Conservation (phyloP, 2,888 invertebrate species). For the Cremastobaeus sp. region DNA sequence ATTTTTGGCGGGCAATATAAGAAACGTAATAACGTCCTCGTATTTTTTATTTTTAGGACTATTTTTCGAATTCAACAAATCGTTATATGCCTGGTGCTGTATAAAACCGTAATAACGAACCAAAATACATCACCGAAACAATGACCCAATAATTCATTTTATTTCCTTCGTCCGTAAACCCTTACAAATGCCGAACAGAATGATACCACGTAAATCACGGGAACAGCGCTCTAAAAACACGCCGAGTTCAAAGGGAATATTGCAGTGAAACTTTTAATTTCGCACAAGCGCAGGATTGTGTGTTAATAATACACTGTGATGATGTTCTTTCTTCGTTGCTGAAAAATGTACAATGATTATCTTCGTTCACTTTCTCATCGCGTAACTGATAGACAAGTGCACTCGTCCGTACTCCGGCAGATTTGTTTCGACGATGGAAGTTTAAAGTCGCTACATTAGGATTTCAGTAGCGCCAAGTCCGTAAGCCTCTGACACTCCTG, state of each 20-base stretch:
- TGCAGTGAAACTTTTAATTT: slow-evolving; percentile 52
- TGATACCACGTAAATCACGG: slow-evolving; percentile 47
- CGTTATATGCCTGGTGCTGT: slow-evolving; percentile 13
- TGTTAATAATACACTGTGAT: slow-evolving; percentile 46
- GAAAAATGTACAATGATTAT: slow-evolving; percentile 11
- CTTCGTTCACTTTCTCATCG: slow-evolving; percentile 43
- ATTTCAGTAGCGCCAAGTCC: slow-evolving; percentile 15
- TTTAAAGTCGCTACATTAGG: slow-evolving; percentile 35
- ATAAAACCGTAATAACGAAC: slow-evolving; percentile 40
- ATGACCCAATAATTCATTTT: slow-evolving; percentile 52
- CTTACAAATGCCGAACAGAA: slow-evolving; percentile 50
- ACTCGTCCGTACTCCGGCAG: slow-evolving; percentile 42
- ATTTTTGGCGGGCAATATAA: slow-evolving; percentile 2
- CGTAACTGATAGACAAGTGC: slow-evolving; percentile 30
- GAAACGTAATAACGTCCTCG: too few species aligned
- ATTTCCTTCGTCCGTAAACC: slow-evolving; percentile 43
- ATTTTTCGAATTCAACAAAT: slow-evolving; percentile 18
- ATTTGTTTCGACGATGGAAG: slow-evolving; percentile 56
- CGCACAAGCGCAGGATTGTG: slow-evolving; percentile 39
- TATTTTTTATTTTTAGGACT: not conserved
- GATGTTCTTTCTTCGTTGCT: slow-evolving; percentile 23
- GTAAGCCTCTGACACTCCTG: slow-evolving; percentile 20
- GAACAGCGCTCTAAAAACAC: slow-evolving; percentile 37
- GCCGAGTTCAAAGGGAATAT: slow-evolving; percentile 42
- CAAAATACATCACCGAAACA: slow-evolving; percentile 49